A percentile compares a stretch with the other conserved stretches of the same genome.
These are phyloP conservation scores for Sicus ferrugineus DNA, from an alignment of 2,888 invertebrate species.

Conservation along the genomic window DNA sequence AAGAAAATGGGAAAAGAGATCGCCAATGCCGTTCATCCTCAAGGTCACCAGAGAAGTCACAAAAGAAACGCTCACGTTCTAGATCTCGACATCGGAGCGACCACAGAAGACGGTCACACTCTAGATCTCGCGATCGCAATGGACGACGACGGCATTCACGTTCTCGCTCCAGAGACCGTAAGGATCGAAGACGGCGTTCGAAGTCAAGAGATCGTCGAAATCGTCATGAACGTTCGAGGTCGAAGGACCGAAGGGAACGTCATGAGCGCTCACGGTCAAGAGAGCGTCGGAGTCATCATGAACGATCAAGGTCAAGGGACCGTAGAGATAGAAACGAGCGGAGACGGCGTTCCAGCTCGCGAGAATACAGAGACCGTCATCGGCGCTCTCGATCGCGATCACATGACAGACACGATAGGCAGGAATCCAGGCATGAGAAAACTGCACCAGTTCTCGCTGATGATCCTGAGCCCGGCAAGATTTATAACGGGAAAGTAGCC, in stretches of 20 bases:
- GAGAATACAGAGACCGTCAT: slow-evolving; percentile 38
- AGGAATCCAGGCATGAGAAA: slow-evolving; percentile 48
- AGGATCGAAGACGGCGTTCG: slow-evolving; percentile 43
- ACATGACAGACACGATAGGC: slow-evolving; percentile 52
- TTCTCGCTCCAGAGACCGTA: slow-evolving; percentile 46
- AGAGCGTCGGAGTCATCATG: too few species aligned
- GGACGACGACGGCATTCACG: slow-evolving; percentile 43
- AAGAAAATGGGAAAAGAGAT: slow-evolving; percentile 44
- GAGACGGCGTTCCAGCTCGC: slow-evolving; percentile 42
- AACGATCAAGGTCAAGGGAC: slow-evolving; percentile 49
- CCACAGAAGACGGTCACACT: slow-evolving; percentile 34
- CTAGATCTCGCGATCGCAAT: slow-evolving; percentile 38
- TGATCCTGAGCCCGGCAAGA: slow-evolving; percentile 82
- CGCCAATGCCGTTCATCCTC: slow-evolving; percentile 43
- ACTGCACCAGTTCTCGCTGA: slow-evolving; percentile 67
- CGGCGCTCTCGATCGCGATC: slow-evolving; percentile 50
- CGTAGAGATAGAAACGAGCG: slow-evolving; percentile 53
- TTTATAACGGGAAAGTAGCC: slow-evolving; percentile 92
- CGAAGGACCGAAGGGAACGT: slow-evolving; percentile 52
- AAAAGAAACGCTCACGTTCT: slow-evolving; percentile 46
- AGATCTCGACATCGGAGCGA: slow-evolving; percentile 38
- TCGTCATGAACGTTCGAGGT: slow-evolving; percentile 47
- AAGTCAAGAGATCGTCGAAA: not conserved
- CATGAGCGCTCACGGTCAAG: slow-evolving; percentile 47
- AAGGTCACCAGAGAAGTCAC: slow-evolving; percentile 43